Evolutionary conservation across 2,797 vertebrate genomes (phyloP).

Genomic region (Poecile montanus): DNA sequence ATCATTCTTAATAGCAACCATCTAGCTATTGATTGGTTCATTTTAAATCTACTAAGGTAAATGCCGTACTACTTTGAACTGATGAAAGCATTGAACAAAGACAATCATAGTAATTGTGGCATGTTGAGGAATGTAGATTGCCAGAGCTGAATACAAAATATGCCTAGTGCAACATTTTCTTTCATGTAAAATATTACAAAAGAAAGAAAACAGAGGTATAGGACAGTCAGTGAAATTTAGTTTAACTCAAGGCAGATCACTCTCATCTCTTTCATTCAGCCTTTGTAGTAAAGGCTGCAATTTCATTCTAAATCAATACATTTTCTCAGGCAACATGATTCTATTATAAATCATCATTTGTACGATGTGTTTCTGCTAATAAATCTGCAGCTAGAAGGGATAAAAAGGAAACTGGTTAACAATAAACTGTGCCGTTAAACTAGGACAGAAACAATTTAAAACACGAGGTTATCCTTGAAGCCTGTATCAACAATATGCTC

Average conservation of each 20-base stretch:
- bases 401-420: slow-evolving; percentile 65
- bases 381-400: slow-evolving; percentile 66
- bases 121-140: slow-evolving; percentile 36
- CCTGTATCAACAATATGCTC: background rate
- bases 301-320: slow-evolving; percentile 82
- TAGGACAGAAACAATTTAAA: slow-evolving; percentile 16
- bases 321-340: slow-evolving; percentile 83
- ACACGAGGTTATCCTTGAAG: slow-evolving; percentile 39
- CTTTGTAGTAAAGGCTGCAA: slow-evolving; percentile 8
- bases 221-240: slow-evolving; percentile 16
- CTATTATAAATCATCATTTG: slow-evolving; percentile 89
- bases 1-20: slow-evolving; percentile 64
- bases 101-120: slow-evolving; percentile 63
- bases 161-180: background rate
- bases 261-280: background rate
- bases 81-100: slow-evolving; percentile 76
- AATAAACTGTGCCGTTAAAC: slow-evolving; percentile 50
- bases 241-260: background rate
- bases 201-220: background rate
- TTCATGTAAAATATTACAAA: background rate
- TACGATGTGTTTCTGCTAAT: slow-evolving; percentile 75
- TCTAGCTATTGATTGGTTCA: slow-evolving; percentile 63
- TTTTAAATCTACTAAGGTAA: slow-evolving; percentile 62
- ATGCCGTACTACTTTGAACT: slow-evolving; percentile 75
- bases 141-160: background rate